Evolutionary conservation across 2,888 invertebrate genomes (phyloP), one percentile per base, ranked within the genome.

Genomic region (Boloria selene): DNA sequence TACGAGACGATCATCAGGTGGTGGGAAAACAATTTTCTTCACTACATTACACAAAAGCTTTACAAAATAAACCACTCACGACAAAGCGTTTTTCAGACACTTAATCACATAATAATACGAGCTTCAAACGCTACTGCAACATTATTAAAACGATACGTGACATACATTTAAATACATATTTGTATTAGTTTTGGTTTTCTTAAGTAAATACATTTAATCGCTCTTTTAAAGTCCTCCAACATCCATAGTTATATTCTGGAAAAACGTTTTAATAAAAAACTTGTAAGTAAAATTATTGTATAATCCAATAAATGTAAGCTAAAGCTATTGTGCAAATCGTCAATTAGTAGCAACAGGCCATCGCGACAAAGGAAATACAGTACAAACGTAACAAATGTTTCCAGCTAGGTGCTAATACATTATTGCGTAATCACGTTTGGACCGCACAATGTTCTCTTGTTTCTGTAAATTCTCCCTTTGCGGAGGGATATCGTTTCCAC

Each of bases 11-110:
- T 67, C 63, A 61, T 64, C 58, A 67, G 63, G 65, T 66, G 49
- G 63, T 56, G 56, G 60, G 61, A 66, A 68, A 68, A 64, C 61
- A 56, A 65, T 70, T 64, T 71, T 53, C 64, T 54, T 52, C 51
- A 55, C 54, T 50, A n/a, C 26, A n/a, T 49, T 60, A 62, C 31
- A 55, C 14, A 31, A 65, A 53, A 58, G 61, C 51, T 59, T 64
- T 55, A 31, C 49, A 65, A 55, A 58, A 67, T 56, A 64, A 64
- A 66, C 54, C 61, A 53, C 52, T 49, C 50, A 67, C 26, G 31
- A 50, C 6, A 55, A 63, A 63, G 42, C 22, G 52, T 56, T 67
- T 61, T 61, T 56, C 50, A 66, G 16, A 17, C 44, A 53, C 49
- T 18, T 44, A 10, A 52, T 47, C 56, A 59, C 51, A 38, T 50